Conservation (phyloP, 2,113 vertebrate genomes). For the Cololabis saira region DNA sequence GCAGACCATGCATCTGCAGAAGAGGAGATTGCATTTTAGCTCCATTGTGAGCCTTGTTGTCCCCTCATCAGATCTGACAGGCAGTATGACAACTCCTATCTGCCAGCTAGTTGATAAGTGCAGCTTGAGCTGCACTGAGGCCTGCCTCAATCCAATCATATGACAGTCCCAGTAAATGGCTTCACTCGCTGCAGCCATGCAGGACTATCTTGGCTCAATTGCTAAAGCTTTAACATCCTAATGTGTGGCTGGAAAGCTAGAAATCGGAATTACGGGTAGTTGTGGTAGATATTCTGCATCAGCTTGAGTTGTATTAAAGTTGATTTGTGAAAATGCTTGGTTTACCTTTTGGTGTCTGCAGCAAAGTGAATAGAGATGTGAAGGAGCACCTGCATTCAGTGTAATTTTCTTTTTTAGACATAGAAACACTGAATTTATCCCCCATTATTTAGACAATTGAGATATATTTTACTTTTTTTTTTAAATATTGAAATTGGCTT, state of each 20-base stretch:
- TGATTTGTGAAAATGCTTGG: constrained; percentile 35
- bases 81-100: constrained; percentile 81
- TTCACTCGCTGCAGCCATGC: constrained; percentile 31
- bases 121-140: constrained; percentile 65
- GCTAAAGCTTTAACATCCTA: constrained; percentile 48
- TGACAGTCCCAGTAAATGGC: constrained; percentile 65
- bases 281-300: constrained; percentile 46
- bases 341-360: constrained; percentile 26
- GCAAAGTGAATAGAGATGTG: not conserved
- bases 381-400: no score
- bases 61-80: constrained; percentile 81
- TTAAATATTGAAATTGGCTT: no score
- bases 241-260: constrained; percentile 47
- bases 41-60: constrained; percentile 75
- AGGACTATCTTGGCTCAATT: constrained; percentile 52
- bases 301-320: constrained; percentile 19
- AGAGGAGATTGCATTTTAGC: constrained; percentile 81
- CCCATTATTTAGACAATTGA: no score
- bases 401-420: no score
- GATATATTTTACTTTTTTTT: no score
- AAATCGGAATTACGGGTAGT: constrained; percentile 41
- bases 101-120: constrained; percentile 82
- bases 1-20: constrained; percentile 67
- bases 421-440: no score
- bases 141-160: constrained; percentile 81